Percentiles rank a stretch among this genome's conserved stretches.
phyloP scores from a whole-genome alignment of 2,888 invertebrate genomes.

The Cheilosia pagana region DNA sequence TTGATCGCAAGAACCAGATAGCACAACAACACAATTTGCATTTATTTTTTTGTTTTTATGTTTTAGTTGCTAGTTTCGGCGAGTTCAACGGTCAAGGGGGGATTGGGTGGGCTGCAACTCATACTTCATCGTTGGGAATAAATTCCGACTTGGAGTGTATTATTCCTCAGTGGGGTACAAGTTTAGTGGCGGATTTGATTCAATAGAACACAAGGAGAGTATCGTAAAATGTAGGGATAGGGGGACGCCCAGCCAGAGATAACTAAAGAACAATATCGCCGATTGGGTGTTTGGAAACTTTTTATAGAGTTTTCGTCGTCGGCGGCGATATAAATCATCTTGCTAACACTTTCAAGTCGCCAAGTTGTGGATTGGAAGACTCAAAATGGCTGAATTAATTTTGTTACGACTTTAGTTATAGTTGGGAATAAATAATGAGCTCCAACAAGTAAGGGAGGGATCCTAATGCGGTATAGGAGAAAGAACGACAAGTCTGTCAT shows the following conservation, averaged over 20 bases:
- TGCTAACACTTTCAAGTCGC: slow-evolving; percentile 51
- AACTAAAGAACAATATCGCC: slow-evolving; percentile 1
- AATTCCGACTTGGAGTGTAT: slow-evolving; percentile 49
- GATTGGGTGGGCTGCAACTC: slow-evolving; percentile 10
- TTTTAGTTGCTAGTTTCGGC: not conserved
- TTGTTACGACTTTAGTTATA: slow-evolving; percentile 12
- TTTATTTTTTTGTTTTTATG: slow-evolving; percentile 36
- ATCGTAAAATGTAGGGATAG: slow-evolving; percentile 31
- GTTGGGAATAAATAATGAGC: slow-evolving; percentile 4
- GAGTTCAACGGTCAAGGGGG: slow-evolving; percentile 52
- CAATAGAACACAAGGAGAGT: slow-evolving; percentile 32
- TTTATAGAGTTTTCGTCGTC: slow-evolving; percentile 62
- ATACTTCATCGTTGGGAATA: slow-evolving; percentile 46
- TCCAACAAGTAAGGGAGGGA: not conserved
- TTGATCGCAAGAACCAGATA: slow-evolving; percentile 41
- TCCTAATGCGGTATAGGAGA: not conserved
- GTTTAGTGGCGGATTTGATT: slow-evolving; percentile 26
- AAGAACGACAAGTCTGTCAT: not conserved
- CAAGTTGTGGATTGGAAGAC: slow-evolving; percentile 2
- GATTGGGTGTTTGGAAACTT: slow-evolving; percentile 36
- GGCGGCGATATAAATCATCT: slow-evolving; percentile 54
- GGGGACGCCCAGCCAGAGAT: too few species aligned
- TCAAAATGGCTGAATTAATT: slow-evolving; percentile 35
- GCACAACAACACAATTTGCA: slow-evolving; percentile 55
- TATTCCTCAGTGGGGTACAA: slow-evolving; percentile 27